Percentiles rank a stretch among this genome's conserved stretches.
Evolutionary conservation across 2,797 vertebrate genomes (phyloP).

Genomic region (Lepilemur ruficaudatus): DNA sequence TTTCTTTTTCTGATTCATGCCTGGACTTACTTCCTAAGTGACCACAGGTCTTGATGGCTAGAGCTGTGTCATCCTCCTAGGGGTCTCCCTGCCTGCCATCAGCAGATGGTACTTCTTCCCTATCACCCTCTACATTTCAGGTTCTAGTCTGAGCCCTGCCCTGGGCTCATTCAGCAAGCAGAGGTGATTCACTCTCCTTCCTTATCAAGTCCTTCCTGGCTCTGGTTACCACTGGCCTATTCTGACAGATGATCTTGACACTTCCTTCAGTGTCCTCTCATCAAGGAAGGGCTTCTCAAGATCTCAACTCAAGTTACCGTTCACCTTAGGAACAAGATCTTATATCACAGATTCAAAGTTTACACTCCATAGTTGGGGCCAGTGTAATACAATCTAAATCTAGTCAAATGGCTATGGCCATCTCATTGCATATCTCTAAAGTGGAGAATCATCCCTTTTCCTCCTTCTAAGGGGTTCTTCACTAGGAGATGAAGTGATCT

Average conservation of each 20-base stretch:
- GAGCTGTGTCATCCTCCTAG: neutral
- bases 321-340: slow-evolving; percentile 12
- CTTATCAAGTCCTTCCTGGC: slow-evolving; percentile 18
- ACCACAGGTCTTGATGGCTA: neutral
- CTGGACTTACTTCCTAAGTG: neutral
- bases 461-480: neutral
- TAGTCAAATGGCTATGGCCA: neutral
- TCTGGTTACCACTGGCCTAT: neutral
- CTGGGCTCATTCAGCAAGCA: neutral
- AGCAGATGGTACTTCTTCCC: neutral
- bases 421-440: neutral
- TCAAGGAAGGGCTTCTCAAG: neutral
- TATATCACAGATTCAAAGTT: neutral
- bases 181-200: neutral
- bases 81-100: neutral
- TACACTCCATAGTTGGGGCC: neutral
- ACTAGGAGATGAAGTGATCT: neutral
- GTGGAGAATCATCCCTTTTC: neutral
- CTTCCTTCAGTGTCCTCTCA: neutral
- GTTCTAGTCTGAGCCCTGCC: neutral
- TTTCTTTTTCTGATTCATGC: neutral
- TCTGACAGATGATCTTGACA: slow-evolving; percentile 23
- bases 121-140: neutral
- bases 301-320: slow-evolving; percentile 35
- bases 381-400: neutral